Evolutionary conservation across 2,113 vertebrate species (phyloP).

Genomic region (Labeo catla): DNA sequence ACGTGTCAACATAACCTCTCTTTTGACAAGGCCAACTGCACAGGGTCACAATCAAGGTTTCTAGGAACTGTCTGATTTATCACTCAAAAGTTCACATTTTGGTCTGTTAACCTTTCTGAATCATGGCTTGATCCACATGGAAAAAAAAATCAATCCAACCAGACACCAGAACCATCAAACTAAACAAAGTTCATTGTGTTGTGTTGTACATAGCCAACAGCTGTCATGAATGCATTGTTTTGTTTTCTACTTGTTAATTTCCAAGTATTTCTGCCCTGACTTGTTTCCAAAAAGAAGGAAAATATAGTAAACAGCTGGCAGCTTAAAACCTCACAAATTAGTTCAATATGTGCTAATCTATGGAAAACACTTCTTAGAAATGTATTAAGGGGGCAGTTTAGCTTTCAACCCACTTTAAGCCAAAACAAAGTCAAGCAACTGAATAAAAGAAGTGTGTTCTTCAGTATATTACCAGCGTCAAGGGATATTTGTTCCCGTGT

Average conservation of each 20-base stretch:
- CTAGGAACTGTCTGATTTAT: background rate
- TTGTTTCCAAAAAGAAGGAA: constrained; percentile 57
- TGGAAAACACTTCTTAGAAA: constrained; percentile 47
- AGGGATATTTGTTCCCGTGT: constrained; percentile 43
- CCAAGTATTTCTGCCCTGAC: constrained; percentile 55
- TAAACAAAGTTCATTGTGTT: constrained; percentile 24
- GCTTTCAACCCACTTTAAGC: background rate
- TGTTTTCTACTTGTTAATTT: constrained; percentile 52
- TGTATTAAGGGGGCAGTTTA: background rate
- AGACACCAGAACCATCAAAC: background rate
- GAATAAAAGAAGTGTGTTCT: no score
- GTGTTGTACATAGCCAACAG: background rate
- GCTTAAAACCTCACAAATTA: constrained; percentile 59
- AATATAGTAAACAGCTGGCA: constrained; percentile 62
- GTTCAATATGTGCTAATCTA: constrained; percentile 63
- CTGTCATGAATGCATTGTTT: constrained; percentile 44
- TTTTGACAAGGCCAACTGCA: no score
- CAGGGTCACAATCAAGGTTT: background rate
- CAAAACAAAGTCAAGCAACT: no score
- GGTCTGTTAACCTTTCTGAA: background rate
- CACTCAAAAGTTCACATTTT: background rate
- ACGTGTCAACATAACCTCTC: background rate
- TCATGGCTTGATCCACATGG: background rate
- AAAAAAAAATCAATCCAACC: background rate
- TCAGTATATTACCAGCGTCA: background rate